These are phyloP conservation scores for Protonemura montana DNA, from an alignment of 2,888 invertebrate genomes.

Conservation along the genomic window DNA sequence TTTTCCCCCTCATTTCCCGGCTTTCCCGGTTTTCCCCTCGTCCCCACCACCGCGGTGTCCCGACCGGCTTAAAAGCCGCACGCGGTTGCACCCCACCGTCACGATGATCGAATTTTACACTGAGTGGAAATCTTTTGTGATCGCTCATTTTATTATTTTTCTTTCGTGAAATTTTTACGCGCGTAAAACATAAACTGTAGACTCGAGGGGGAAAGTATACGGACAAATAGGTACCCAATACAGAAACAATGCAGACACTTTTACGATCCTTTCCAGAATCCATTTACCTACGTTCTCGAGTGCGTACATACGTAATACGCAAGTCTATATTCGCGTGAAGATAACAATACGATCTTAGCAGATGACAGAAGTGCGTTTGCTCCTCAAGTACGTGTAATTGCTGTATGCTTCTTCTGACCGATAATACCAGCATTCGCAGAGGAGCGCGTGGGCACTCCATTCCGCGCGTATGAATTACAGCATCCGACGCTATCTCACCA, in stretches of 20 bases:
- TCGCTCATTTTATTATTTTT: slow-evolving; percentile 7
- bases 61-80: background rate
- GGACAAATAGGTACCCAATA: too few relatives aligned
- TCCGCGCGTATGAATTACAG: background rate
- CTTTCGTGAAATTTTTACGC: background rate
- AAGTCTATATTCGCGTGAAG: too few relatives aligned
- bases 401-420: too few relatives aligned
- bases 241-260: background rate
- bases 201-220: background rate
- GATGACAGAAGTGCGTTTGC: too few relatives aligned
- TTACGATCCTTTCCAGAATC: too few relatives aligned
- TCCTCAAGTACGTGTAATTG: too few relatives aligned
- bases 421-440: too few relatives aligned
- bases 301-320: too few relatives aligned
- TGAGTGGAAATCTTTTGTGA: slow-evolving; percentile 12
- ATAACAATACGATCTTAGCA: too few relatives aligned
- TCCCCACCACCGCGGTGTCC: background rate
- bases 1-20: background rate
- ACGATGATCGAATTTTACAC: slow-evolving; percentile 7
- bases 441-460: too few relatives aligned
- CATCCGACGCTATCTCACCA: background rate
- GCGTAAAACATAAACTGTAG: background rate
- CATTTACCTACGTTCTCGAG: too few relatives aligned
- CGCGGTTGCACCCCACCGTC: background rate
- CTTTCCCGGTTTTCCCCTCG: too few relatives aligned